phyloP scores from a whole-genome alignment of 1,140 invertebrate genomes.

The Meloidogyne hapla region DNA sequence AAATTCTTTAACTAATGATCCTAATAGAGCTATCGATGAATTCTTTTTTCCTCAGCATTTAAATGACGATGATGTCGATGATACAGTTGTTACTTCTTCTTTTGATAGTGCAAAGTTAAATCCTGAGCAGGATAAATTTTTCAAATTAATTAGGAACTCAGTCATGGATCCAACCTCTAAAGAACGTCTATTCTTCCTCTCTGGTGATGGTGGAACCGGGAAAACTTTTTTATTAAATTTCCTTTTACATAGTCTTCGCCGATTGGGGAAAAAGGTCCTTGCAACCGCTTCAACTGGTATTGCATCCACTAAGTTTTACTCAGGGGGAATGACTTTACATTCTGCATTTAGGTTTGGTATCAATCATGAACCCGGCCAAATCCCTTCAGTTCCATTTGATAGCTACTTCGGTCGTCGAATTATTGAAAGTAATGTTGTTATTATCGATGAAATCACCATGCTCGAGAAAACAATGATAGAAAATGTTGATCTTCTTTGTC shows the following conservation, averaged over 20 bases:
- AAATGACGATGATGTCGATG: constrained; percentile 9
- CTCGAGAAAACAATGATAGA: neutral
- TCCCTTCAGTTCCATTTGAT: neutral
- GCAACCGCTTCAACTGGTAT: constrained; percentile 3
- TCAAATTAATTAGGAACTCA: neutral
- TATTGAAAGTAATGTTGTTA: neutral
- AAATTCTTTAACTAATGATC: neutral
- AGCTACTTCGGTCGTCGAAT: constrained; percentile 1
- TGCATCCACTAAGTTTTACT: neutral
- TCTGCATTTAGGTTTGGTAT: constrained; percentile 12
- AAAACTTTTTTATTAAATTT: constrained; percentile 10
- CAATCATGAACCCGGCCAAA: neutral
- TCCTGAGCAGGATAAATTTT: neutral
- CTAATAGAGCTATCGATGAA: neutral
- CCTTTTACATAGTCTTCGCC: neutral
- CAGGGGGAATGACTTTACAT: neutral
- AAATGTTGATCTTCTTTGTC: neutral
- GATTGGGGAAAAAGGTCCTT: neutral
- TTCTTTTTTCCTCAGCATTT: constrained; percentile 7
- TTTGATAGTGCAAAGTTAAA: constrained; percentile 1
- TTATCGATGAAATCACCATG: neutral
- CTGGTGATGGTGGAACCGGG: constrained; percentile 3
- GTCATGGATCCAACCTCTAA: neutral
- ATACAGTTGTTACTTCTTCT: neutral
- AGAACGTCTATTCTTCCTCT: neutral